Evolutionary conservation across 2,888 invertebrate genomes (phyloP), one percentile per base, ranked within the genome.

Genomic region (Dexiosoma caninum): DNA sequence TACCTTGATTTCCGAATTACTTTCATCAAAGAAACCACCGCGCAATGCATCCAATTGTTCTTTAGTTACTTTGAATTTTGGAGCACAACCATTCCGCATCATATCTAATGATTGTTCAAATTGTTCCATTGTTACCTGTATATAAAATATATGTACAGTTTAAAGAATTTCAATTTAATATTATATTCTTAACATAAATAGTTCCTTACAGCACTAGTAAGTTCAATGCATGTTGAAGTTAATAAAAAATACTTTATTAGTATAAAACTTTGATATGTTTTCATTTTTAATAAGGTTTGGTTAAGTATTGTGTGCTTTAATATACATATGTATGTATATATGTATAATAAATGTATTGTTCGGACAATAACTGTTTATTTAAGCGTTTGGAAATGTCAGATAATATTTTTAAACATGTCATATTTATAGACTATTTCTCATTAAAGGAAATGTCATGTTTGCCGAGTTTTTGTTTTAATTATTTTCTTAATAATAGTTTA

Each of bases 61-160:
- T 12, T 77, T 8, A 0, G 86, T 69, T 4, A 89, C 77, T 84
- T 89, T 89, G 46, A 86, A 87, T 57, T 90, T 90, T 16, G 85
- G 86, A 10, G 85, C 78, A 82, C 90, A 90, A 14, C 88, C 87
- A 27, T 86, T 87, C 35, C 90, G 87, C 86, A 90, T 87, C 87
- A 88, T 88, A 57, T 89, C 88, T 83, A 90, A 81, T 2, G 89
- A 88, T 32, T 86, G 83, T 1, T 86, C 82, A 44, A 90, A 88
- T 79, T 90, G 90, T 83, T 90, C 87, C 88, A 87, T 88, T 42
- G 86, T 85, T 37, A 88, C 82, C 84, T 85, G 51, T 19, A 44
- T 62, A 44, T 19, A 23, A 53, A 70, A 49, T 49, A 37, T 6
- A n/a, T 0, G 8, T 9, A n/a, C n/a, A n/a, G 27, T 12, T 27